Conservation (phyloP, 2,888 invertebrate species). For the Elmis aenea region DNA sequence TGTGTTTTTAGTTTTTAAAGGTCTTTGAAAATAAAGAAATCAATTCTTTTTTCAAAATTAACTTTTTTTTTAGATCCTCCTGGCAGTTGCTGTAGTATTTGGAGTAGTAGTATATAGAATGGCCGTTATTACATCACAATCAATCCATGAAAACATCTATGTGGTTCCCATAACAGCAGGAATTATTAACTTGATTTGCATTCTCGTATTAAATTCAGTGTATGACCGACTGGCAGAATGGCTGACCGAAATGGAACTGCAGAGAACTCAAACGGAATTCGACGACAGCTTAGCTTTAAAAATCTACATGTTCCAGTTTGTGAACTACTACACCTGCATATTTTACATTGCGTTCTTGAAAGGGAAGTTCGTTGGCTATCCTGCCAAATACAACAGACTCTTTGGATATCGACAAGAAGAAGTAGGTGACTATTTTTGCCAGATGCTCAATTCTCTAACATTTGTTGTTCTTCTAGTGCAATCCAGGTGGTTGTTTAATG, state of each 20-base stretch:
- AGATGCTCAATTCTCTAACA: no score
- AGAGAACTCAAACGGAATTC: slow-evolving; percentile 78
- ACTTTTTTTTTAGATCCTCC: slow-evolving; percentile 49
- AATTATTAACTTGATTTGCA: slow-evolving; percentile 69
- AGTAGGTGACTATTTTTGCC: no score
- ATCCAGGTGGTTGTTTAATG: slow-evolving; percentile 79
- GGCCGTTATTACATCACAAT: slow-evolving; percentile 57
- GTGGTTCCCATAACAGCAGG: slow-evolving; percentile 73
- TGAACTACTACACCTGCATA: slow-evolving; percentile 84
- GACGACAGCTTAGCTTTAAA: slow-evolving; percentile 83
- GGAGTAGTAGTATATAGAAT: slow-evolving; percentile 74
- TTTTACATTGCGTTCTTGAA: slow-evolving; percentile 80
- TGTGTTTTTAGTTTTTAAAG: neutral
- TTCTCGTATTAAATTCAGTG: slow-evolving; percentile 67
- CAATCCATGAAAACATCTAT: slow-evolving; percentile 55
- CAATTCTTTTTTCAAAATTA: neutral
- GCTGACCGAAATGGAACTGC: slow-evolving; percentile 69
- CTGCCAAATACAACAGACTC: slow-evolving; percentile 68
- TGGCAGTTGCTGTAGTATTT: slow-evolving; percentile 69
- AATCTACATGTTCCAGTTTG: slow-evolving; percentile 82
- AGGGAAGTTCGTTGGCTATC: slow-evolving; percentile 75
- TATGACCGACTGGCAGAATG: slow-evolving; percentile 62
- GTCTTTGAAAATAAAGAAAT: neutral
- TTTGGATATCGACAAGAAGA: slow-evolving; percentile 68
- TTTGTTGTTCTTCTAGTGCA: slow-evolving; percentile 53